These are phyloP conservation scores for Dichetophora obliterata DNA, from an alignment of 2,888 invertebrate species.

Conservation along the genomic window DNA sequence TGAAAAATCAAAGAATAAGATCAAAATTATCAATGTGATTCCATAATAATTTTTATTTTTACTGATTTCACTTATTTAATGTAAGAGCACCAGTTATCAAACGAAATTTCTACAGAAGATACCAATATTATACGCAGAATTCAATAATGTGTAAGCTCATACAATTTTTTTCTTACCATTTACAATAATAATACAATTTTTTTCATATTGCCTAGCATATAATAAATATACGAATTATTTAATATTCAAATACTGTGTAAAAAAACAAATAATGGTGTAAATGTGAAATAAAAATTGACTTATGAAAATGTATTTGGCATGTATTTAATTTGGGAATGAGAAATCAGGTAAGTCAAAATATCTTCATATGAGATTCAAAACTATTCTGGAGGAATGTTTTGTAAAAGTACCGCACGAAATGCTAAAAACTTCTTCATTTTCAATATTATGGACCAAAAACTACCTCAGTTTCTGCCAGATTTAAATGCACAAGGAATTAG, in stretches of 20 bases:
- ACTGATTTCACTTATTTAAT: no score
- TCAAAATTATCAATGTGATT: slow-evolving; percentile 5
- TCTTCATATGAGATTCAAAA: no score
- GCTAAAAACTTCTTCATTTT: no score
- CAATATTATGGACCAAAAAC: no score
- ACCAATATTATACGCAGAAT: neutral
- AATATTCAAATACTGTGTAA: slow-evolving; percentile 24
- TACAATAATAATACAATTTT: neutral
- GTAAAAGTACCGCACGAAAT: no score
- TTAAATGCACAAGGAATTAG: no score
- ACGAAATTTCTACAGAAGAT: neutral
- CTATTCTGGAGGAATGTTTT: no score
- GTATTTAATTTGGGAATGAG: neutral
- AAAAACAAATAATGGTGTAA: slow-evolving; percentile 30
- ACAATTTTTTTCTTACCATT: slow-evolving; percentile 8
- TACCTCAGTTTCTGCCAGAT: no score
- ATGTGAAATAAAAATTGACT: slow-evolving; percentile 26
- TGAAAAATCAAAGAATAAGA: neutral
- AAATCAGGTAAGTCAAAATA: neutral
- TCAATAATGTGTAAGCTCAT: neutral
- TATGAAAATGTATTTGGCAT: neutral
- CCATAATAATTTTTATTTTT: no score
- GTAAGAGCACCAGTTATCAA: no score
- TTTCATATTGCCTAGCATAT: slow-evolving; percentile 25
- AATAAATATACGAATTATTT: slow-evolving; percentile 1